Percentiles rank a stretch among this genome's conserved stretches.
phyloP scores from a whole-genome alignment of 2,888 invertebrate genomes.

The Drosophila pegasa region DNA sequence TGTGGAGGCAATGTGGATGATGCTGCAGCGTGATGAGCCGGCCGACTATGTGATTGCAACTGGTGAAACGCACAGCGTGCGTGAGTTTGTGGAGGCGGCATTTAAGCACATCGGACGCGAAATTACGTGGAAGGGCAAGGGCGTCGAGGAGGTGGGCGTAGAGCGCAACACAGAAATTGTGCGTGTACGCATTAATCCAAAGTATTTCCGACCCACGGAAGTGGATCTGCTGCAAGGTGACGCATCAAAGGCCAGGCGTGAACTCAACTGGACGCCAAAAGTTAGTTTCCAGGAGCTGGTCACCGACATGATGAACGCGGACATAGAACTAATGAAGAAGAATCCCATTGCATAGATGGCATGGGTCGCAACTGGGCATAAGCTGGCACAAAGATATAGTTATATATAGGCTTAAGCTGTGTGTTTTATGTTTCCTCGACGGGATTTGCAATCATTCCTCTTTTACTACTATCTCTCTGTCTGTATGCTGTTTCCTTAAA shows the following conservation, averaged over 20 bases:
- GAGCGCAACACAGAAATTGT: constrained; percentile 90
- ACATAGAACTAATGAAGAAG: constrained; percentile 94
- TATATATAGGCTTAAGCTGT: constrained; percentile 37
- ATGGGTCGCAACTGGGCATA: constrained; percentile 13
- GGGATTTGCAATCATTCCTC: constrained; percentile 73
- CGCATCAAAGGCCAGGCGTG: constrained; percentile 93
- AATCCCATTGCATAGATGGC: constrained; percentile 92
- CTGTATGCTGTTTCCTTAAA: constrained; percentile 37
- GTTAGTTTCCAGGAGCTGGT: constrained; percentile 93
- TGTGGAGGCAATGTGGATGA: constrained; percentile 99
- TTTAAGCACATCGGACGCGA: constrained; percentile 93
- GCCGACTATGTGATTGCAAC: constrained; percentile 99
- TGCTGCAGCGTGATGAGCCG: constrained; percentile 96
- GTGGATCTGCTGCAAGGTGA: constrained; percentile 98
- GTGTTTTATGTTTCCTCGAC: constrained; percentile 44
- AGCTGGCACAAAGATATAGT: constrained; percentile 67
- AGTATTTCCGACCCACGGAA: constrained; percentile 99
- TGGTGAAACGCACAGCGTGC: constrained; percentile 96
- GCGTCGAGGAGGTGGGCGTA: constrained; percentile 90
- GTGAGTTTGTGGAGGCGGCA: constrained; percentile 97
- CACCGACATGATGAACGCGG: constrained; percentile 96
- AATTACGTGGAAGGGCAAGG: constrained; percentile 95
- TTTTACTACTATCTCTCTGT: constrained; percentile 36
- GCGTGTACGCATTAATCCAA: constrained; percentile 95
- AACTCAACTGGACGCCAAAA: constrained; percentile 95